Base-by-base conservation (phyloP, 2,888 invertebrate species). In the Liodrosophila aerea region DNA sequence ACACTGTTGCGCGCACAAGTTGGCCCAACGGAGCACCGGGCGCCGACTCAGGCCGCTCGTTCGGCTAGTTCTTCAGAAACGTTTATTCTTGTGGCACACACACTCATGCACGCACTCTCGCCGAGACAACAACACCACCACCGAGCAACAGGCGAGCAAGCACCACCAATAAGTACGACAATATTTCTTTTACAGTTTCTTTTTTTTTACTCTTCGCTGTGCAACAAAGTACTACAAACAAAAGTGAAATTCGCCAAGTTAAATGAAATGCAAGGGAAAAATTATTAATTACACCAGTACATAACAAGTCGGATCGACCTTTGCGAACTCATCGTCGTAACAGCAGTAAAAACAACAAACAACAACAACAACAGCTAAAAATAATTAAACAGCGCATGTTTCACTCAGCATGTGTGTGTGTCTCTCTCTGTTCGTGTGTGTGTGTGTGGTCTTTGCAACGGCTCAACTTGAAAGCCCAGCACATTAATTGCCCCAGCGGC, bases 341-440 rank as follows among this genome's bases (percentile, higher is more conserved):
- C 64, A 44, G 51, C 47, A 45, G 50, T 16, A 11, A 7, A 8
- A 37, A 37, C 22, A 22, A 22, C 22, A 37, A 46, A 39, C 31
- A 64, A 15, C 66, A 39, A 47, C 51, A 68, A 54, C 71, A 64
- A 52, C 54, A 45, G 72, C 80, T 78, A 81, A 81, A 81, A 69
- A 84, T 81, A 76, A 84, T 84, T 84, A 76, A 76, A 76, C 62
- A 81, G 77, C 77, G 70, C 77, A 81, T 77, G 71, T 78, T 56
- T 71, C 16, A 53, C 30, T 41, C 11, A 34, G 4, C 30, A 13
- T 37, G 31, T 12, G 13, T 29, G 33, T 29, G 41, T 15, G 34
- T 36, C 39, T 43, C 37, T 50, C 41, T 45, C 27, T 41, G 52
- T 29, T 49, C 15, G 41, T 39, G 30, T 53, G 50, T 65, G 37